Conservation (phyloP, 2,888 invertebrate species). For the Nomada flava region DNA sequence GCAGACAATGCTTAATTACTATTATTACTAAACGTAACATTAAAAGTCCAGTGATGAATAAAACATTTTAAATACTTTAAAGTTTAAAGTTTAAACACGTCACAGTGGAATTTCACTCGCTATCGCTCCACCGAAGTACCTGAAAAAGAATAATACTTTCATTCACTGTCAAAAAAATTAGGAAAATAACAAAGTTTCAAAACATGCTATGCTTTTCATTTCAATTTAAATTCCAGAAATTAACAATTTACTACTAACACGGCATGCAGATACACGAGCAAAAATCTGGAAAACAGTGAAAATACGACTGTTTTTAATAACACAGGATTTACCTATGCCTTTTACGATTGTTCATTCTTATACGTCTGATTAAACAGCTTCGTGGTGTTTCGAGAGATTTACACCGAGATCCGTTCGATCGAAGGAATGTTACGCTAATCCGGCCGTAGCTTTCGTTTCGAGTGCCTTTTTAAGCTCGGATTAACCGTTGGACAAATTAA, state of each 20-base stretch:
- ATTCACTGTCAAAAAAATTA: no score
- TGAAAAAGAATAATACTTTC: no score
- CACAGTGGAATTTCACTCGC: no score
- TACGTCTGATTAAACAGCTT: neutral
- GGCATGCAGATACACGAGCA: no score
- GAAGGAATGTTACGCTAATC: conserved; percentile 65
- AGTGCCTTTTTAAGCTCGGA: conserved; percentile 62
- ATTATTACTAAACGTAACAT: conserved; percentile 1
- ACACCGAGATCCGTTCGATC: conserved; percentile 42
- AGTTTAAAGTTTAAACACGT: neutral
- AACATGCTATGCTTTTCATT: no score
- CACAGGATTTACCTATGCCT: no score
- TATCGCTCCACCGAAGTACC: no score
- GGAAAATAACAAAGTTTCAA: no score
- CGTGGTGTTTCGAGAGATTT: neutral
- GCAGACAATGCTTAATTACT: conserved; percentile 26
- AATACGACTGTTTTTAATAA: neutral
- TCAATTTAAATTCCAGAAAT: no score
- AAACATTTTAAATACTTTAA: neutral
- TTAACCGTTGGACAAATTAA: conserved; percentile 71
- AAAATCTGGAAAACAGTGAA: no score
- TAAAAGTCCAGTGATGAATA: conserved; percentile 21
- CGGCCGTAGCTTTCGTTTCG: conserved; percentile 66
- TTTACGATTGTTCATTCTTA: neutral
- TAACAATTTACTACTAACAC: no score